A percentile compares a stretch with the other conserved stretches of the same genome.
Conservation (phyloP, 1,140 invertebrate species). For the Papilio polyxenes region DNA sequence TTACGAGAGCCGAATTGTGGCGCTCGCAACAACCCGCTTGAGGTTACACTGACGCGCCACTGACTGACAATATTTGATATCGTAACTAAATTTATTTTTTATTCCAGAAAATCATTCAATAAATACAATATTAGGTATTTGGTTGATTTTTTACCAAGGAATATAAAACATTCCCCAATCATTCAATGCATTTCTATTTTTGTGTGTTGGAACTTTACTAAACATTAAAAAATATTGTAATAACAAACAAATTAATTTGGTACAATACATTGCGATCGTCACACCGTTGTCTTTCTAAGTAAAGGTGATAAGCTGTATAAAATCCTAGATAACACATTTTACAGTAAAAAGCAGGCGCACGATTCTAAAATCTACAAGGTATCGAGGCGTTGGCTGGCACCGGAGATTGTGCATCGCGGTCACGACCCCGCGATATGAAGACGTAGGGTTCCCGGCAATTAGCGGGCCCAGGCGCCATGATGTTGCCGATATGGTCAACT, state of each 20-base stretch:
- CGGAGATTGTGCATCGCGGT: slow-evolving; percentile 30
- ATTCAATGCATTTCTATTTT: no score
- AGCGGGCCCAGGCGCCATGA: slow-evolving; percentile 23
- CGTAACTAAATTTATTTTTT: slow-evolving; percentile 24
- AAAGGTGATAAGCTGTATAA: neutral
- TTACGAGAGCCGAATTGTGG: slow-evolving; percentile 44
- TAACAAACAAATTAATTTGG: neutral
- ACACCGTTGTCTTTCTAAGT: neutral
- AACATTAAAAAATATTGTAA: no score
- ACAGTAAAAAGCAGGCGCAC: slow-evolving; percentile 24
- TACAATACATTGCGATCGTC: neutral
- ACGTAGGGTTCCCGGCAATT: slow-evolving; percentile 32
- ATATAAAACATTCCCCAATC: no score
- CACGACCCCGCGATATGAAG: slow-evolving; percentile 38
- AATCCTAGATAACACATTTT: neutral
- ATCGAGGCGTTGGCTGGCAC: slow-evolving; percentile 16
- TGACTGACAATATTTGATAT: neutral
- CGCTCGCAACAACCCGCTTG: slow-evolving; percentile 26
- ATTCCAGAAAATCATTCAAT: neutral
- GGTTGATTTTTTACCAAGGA: no score
- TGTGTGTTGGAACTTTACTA: no score
- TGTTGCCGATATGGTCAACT: slow-evolving; percentile 23
- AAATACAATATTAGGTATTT: no score
- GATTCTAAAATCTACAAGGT: slow-evolving; percentile 11
- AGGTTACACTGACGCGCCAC: slow-evolving; percentile 5